These are phyloP conservation scores for Bembecia ichneumoniformis DNA, from an alignment of 2,888 invertebrate species.

Conservation along the genomic window DNA sequence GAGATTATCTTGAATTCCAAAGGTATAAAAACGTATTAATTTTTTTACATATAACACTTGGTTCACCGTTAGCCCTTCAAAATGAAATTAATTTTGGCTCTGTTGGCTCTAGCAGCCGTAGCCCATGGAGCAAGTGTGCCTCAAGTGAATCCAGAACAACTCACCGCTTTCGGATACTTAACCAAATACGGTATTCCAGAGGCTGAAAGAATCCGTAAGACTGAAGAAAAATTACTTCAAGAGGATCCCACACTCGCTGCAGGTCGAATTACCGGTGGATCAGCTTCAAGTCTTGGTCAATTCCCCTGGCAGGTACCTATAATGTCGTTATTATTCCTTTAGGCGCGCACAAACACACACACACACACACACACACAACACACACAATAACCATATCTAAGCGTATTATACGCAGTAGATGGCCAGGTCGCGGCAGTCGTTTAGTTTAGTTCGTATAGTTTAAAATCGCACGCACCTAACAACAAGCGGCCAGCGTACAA, in stretches of 20 bases:
- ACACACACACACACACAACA: too few species aligned
- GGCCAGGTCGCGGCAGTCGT: too few species aligned
- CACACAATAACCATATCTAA: too few species aligned
- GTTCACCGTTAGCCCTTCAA: background rate
- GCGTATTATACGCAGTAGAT: too few species aligned
- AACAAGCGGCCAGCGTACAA: too few species aligned
- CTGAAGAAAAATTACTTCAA: conserved; percentile 25
- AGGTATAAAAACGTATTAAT: too few species aligned
- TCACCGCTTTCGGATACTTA: conserved; percentile 24
- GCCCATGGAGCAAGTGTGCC: conserved; percentile 17
- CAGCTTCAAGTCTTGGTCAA: conserved; percentile 22
- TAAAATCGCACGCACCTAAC: too few species aligned
- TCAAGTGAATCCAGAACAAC: conserved; percentile 6
- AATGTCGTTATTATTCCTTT: too few species aligned
- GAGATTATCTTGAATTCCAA: too few species aligned
- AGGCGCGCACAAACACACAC: too few species aligned
- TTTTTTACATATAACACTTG: background rate
- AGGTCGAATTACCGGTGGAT: conserved; percentile 34
- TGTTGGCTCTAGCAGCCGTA: conserved; percentile 16
- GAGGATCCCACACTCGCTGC: conserved; percentile 3
- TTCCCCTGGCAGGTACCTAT: conserved; percentile 33
- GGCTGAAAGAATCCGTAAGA: conserved; percentile 28
- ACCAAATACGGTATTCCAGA: conserved; percentile 26
- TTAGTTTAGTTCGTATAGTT: too few species aligned
- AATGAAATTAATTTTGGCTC: conserved; percentile 16